Evolutionary conservation across 2,797 vertebrate genomes (phyloP).

Genomic region (Phrynocephalus forsythii): DNA sequence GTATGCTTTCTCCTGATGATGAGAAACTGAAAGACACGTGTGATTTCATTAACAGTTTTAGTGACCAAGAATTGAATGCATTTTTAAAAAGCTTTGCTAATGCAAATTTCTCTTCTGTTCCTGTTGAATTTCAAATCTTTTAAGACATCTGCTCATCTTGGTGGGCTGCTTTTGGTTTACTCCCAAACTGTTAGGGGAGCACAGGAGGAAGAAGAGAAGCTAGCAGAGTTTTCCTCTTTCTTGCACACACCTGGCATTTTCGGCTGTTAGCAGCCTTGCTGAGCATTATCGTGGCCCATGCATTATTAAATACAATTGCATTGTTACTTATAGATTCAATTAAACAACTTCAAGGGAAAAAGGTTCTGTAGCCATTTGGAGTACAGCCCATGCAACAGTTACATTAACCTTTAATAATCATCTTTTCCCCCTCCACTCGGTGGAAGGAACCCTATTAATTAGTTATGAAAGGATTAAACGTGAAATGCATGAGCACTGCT

Average conservation of each 20-base stretch:
- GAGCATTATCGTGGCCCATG: slow-evolving; percentile 43
- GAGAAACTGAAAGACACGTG: background rate
- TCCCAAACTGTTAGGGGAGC: background rate
- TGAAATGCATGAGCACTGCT: slow-evolving; percentile 48
- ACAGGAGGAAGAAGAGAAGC: background rate
- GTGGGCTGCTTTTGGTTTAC: background rate
- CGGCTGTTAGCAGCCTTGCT: slow-evolving; percentile 7
- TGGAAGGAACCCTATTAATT: slow-evolving; percentile 73
- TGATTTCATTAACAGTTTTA: background rate
- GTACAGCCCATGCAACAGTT: slow-evolving; percentile 39
- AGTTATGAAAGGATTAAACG: slow-evolving; percentile 74
- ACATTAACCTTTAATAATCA: slow-evolving; percentile 78
- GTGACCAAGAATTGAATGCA: background rate
- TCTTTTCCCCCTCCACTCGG: slow-evolving; percentile 52
- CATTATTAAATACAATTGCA: slow-evolving; percentile 73
- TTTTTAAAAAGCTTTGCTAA: background rate
- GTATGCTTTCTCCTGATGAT: background rate
- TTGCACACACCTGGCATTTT: background rate
- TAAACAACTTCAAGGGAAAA: slow-evolving; percentile 61
- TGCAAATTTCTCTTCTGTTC: background rate
- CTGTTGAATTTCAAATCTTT: background rate
- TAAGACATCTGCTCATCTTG: background rate
- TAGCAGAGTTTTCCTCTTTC: background rate
- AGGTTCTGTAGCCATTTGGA: slow-evolving; percentile 69
- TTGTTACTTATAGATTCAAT: slow-evolving; percentile 72